Conservation (phyloP, 2,888 invertebrate species). For the Amiota mariae region DNA sequence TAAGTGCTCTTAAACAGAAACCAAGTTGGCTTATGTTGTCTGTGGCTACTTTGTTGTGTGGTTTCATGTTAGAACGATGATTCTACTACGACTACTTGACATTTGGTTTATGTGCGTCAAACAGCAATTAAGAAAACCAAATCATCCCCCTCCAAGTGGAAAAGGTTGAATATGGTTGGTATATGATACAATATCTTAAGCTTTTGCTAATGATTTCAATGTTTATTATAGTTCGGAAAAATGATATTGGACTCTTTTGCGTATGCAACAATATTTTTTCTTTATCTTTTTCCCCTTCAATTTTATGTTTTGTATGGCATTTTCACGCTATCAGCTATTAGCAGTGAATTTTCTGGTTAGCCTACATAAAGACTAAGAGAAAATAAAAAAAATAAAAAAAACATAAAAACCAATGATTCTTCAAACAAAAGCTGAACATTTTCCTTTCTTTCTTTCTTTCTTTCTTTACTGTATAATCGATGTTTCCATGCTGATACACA, state of each 20-base stretch:
- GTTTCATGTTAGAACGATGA: no score
- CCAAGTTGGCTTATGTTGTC: not conserved
- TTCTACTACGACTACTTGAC: not conserved
- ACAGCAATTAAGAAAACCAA: not conserved
- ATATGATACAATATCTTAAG: not conserved
- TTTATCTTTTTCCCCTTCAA: not conserved
- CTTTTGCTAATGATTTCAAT: constrained; percentile 15
- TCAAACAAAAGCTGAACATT: constrained; percentile 30
- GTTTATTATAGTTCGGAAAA: constrained; percentile 45
- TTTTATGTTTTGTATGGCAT: not conserved
- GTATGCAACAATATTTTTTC: constrained; percentile 50
- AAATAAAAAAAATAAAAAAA: no score
- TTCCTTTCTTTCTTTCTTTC: constrained; percentile 38
- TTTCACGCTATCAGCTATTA: no score
- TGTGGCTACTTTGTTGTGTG: constrained; percentile 15
- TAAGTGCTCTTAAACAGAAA: not conserved
- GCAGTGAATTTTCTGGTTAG: no score
- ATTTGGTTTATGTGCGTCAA: constrained; percentile 43
- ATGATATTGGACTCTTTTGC: constrained; percentile 30
- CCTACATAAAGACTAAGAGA: no score
- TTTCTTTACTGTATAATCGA: constrained; percentile 65
- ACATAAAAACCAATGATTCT: no score
- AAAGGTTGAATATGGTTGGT: no score
- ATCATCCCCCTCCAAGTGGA: no score
- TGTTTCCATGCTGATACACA: constrained; percentile 64